These are phyloP conservation scores for Hydractinia symbiolongicarpus DNA, from an alignment of 30 jellyfish, hydroid and myxozoan species.

Conservation along the genomic window DNA sequence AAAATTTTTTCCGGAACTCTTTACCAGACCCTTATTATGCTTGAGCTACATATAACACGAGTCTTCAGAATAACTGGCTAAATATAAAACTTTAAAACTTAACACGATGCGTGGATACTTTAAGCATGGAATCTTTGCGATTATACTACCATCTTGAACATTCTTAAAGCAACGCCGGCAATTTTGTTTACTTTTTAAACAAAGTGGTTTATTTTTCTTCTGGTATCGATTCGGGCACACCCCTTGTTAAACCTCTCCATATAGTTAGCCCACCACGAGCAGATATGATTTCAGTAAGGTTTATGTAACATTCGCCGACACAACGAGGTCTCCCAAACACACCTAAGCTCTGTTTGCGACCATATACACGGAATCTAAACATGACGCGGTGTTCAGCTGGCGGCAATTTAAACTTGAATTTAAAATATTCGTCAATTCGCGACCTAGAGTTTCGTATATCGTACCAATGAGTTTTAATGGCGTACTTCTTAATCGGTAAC, in stretches of 20 bases:
- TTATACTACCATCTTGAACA: too few species aligned
- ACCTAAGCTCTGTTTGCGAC: constrained; percentile 43
- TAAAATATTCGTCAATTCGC: constrained; percentile 52
- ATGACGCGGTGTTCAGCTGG: constrained; percentile 39
- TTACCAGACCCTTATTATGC: too few species aligned
- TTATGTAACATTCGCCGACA: constrained; percentile 48
- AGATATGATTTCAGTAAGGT: constrained; percentile 32
- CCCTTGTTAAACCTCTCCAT: constrained; percentile 32
- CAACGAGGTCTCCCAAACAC: constrained; percentile 42
- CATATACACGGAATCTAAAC: constrained; percentile 56
- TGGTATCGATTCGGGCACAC: neutral
- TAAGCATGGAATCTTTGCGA: too few species aligned
- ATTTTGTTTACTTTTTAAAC: neutral
- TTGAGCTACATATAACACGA: too few species aligned
- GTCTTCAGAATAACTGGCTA: too few species aligned
- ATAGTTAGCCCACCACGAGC: constrained; percentile 56
- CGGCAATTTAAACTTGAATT: constrained; percentile 42
- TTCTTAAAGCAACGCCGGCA: too few species aligned
- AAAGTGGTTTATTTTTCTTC: neutral
- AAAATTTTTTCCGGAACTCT: too few species aligned
- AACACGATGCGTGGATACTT: too few species aligned
- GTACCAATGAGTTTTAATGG: constrained; percentile 49
- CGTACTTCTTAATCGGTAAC: constrained; percentile 54
- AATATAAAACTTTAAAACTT: too few species aligned
- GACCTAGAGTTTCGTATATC: constrained; percentile 11